These are phyloP conservation scores for Grammomys surdaster DNA, from an alignment of 2,113 vertebrate genomes.

Conservation along the genomic window DNA sequence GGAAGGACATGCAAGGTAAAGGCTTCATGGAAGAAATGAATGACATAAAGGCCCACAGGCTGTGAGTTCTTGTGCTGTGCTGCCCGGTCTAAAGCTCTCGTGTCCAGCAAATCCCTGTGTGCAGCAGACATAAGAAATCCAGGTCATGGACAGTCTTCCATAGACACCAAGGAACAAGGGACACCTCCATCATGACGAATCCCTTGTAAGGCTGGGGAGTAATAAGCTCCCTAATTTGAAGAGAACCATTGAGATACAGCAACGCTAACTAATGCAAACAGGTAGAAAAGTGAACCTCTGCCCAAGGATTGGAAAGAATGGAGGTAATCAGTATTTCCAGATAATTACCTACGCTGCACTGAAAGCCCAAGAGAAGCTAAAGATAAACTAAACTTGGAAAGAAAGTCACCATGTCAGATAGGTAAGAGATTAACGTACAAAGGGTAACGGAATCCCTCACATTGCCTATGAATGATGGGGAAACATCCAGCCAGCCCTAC, in stretches of 20 bases:
- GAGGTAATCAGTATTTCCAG: neutral
- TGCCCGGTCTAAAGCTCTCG: fast-evolving
- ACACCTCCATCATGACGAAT: neutral
- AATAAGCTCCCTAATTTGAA: neutral
- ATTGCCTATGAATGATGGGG: neutral
- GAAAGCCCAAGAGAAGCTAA: neutral
- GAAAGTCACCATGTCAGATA: neutral
- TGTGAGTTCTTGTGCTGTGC: neutral
- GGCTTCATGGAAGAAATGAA: neutral
- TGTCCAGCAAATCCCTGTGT: neutral
- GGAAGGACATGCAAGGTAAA: neutral
- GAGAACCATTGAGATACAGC: neutral
- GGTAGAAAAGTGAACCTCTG: neutral
- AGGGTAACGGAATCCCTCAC: neutral
- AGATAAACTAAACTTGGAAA: slow-evolving; percentile 2
- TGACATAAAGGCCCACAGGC: neutral
- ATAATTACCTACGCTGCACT: neutral
- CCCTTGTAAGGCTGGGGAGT: neutral
- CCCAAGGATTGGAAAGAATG: neutral
- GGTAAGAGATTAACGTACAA: neutral
- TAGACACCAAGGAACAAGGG: neutral
- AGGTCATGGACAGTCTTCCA: neutral
- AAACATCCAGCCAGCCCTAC: neutral
- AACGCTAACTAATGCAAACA: no score
- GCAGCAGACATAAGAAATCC: neutral